phyloP scores from a whole-genome alignment of 2,888 invertebrate genomes.

The Camptogramma bilineatum region DNA sequence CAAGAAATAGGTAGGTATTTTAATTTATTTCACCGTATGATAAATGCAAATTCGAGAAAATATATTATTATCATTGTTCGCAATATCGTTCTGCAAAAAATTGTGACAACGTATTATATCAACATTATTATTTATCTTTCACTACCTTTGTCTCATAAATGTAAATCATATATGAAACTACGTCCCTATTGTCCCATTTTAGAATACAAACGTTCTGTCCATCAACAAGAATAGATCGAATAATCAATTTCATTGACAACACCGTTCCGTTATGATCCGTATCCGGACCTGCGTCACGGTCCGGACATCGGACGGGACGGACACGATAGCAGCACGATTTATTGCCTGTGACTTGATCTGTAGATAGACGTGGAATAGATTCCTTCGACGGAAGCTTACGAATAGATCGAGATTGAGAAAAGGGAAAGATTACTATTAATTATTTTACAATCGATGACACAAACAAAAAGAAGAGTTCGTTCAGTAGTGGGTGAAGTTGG shows the following conservation, averaged over 20 bases:
- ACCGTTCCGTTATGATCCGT: slow-evolving; percentile 17
- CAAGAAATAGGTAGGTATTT: too few relatives aligned
- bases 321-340: slow-evolving; percentile 28
- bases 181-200: neutral
- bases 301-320: slow-evolving; percentile 13
- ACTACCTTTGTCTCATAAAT: neutral
- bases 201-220: neutral
- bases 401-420: slow-evolving; percentile 2
- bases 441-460: neutral
- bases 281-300: slow-evolving; percentile 25
- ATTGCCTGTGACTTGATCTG: slow-evolving; percentile 29
- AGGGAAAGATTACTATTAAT: neutral
- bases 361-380: slow-evolving; percentile 18
- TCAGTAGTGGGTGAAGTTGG: too few relatives aligned
- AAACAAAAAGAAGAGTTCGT: too few relatives aligned
- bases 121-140: too few relatives aligned
- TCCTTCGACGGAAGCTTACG: slow-evolving; percentile 3
- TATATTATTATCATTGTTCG: too few relatives aligned
- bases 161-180: neutral
- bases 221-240: slow-evolving; percentile 15
- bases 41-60: too few relatives aligned
- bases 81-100: too few relatives aligned
- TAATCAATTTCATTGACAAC: slow-evolving; percentile 7
- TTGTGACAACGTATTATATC: too few relatives aligned
- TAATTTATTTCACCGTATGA: too few relatives aligned